These are phyloP conservation scores for Pseudomyrmex cubaensis DNA, from an alignment of 1,140 invertebrate species.

Conservation along the genomic window DNA sequence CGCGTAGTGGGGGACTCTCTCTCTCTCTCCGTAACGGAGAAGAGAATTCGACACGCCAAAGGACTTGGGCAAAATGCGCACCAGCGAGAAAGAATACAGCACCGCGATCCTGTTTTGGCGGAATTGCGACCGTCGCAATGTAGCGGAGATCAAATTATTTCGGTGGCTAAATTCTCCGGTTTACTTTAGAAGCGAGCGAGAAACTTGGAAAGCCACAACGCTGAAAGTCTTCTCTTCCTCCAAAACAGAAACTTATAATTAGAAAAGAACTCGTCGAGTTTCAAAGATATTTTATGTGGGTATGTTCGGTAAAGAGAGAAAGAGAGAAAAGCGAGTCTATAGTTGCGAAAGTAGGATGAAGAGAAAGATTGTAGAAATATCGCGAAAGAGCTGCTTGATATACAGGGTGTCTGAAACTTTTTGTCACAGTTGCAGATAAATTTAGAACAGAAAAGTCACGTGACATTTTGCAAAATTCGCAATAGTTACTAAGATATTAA, in stretches of 20 bases:
- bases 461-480: too few species aligned
- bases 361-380: too few species aligned
- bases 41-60: slow-evolving; percentile 9
- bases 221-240: background rate
- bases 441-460: too few species aligned
- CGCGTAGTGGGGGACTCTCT: background rate
- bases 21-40: background rate
- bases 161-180: slow-evolving; percentile 29
- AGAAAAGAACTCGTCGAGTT: slow-evolving; percentile 6
- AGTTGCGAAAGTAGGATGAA: slow-evolving; percentile 14
- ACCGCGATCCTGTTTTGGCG: background rate
- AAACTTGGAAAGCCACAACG: slow-evolving; percentile 6
- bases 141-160: slow-evolving; percentile 43
- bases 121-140: background rate
- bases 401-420: too few species aligned
- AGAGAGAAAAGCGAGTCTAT: too few species aligned
- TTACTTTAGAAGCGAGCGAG: slow-evolving; percentile 4
- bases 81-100: slow-evolving; percentile 1
- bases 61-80: background rate
- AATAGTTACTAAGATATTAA: too few species aligned
- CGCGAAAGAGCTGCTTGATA: too few species aligned
- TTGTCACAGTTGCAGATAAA: too few species aligned
- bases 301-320: slow-evolving; percentile 5
- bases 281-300: background rate
- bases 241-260: slow-evolving; percentile 30